phyloP scores from a whole-genome alignment of 2,113 vertebrate species.

The Tupaia chinensis region DNA sequence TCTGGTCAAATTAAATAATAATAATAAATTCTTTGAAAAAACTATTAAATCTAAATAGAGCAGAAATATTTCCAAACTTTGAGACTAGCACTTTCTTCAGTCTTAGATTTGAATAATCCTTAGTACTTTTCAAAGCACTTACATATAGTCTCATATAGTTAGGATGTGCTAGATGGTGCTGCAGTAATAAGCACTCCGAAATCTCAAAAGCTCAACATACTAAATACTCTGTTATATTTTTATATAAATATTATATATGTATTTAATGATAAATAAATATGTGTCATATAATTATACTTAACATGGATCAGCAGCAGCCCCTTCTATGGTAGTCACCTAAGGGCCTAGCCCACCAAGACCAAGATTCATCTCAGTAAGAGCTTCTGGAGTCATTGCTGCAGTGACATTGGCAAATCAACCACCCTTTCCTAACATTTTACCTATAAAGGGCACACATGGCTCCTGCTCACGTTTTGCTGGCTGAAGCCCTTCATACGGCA shows the following conservation, averaged over 20 bases:
- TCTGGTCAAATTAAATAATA: no score
- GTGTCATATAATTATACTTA: neutral
- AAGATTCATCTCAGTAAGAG: neutral
- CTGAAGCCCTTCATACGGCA: neutral
- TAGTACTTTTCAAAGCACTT: neutral
- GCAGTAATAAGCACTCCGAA: neutral
- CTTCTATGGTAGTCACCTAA: neutral
- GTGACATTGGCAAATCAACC: neutral
- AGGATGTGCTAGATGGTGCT: neutral
- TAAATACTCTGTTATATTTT: neutral
- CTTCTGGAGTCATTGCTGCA: neutral
- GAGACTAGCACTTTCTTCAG: neutral
- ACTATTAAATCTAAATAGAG: neutral
- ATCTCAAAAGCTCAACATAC: neutral
- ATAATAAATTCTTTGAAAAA: no score
- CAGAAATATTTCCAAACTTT: neutral
- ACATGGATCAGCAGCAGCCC: neutral
- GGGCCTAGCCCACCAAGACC: neutral
- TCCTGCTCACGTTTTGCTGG: neutral
- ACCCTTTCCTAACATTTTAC: neutral
- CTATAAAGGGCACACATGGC: no score
- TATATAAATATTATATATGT: no score
- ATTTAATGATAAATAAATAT: no score
- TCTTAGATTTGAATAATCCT: neutral
- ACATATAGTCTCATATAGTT: neutral